Evolutionary conservation across 2,888 invertebrate species (phyloP).

Genomic region (Tetranychus truncatus): DNA sequence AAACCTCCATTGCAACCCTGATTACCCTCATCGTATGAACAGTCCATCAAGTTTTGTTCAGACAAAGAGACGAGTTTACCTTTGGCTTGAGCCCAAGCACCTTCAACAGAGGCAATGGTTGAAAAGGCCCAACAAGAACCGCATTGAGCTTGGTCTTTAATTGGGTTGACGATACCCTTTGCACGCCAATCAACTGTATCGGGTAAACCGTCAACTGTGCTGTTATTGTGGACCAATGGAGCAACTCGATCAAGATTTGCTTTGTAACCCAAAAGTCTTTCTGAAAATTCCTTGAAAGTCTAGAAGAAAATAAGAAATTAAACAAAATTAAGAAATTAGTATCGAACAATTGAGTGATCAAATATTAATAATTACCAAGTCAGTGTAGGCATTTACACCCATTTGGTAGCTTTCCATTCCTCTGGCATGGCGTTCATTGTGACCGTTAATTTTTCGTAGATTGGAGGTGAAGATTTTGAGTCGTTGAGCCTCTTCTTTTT

Average conservation of each 20-base stretch:
- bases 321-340: no score
- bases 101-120: constrained; percentile 43
- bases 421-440: constrained; percentile 2
- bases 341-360: no score
- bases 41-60: constrained; percentile 79
- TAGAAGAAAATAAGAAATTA: no score
- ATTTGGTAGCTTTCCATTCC: constrained; percentile 9
- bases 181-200: neutral
- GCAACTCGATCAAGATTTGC: no score
- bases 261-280: no score
- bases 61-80: constrained; percentile 60
- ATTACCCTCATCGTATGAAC: constrained; percentile 54
- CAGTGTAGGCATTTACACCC: constrained; percentile 17
- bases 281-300: no score
- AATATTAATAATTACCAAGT: neutral
- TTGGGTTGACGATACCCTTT: neutral
- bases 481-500: constrained; percentile 10
- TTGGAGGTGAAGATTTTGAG: constrained; percentile 14
- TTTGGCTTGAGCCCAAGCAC: constrained; percentile 49
- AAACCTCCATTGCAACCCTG: constrained; percentile 66
- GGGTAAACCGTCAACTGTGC: neutral
- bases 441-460: constrained; percentile 2
- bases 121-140: constrained; percentile 87
- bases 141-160: neutral
- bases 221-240: no score